Base-by-base conservation (phyloP, 2,888 invertebrate species). In the Idaea straminata region DNA sequence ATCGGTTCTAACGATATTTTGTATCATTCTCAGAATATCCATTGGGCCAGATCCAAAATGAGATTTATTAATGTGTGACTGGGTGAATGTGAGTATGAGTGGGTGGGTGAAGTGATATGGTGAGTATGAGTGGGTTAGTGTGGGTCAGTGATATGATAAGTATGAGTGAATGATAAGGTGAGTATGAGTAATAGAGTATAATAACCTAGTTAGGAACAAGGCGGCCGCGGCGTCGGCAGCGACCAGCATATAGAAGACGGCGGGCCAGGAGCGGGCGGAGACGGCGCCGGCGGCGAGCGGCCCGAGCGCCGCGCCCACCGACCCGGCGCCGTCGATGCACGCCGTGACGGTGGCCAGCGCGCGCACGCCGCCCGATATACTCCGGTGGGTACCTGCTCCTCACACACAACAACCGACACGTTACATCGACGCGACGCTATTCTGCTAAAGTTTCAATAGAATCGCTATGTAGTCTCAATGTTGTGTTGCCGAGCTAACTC, bases 331-430 rank as follows among this genome's bases (percentile, higher is more conserved):
- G 88, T 99, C 99, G 61, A 99, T 99, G 76, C 99, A 98, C 34
- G 99, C 98, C 0, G 99, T 98, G n/a, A 99, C 99, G 0, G 99
- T 99, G 6, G 99, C 98, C 67, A 99, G 87, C 5, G 99, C 99
- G 82, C 96, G 96, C 0, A 97, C 91, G 88, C 97, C 97, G 3
- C 97, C 97, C 63, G 96, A 95, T 64, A 99, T 91, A 69, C 96
- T 96, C 72, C 95, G 94, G 91, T 98, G 98, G 0, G 97, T 97
- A 15, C 99, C 94, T 91, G 76, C 6, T 13, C 36, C 4, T 5
- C 25, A 25, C 4, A 58, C 35, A 63, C 5, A 35, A 57, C 59
- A 4, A 25, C 5, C 6, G 4, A 16, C 35, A n/a, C n/a, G n/a
- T n/a, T n/a, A n/a, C n/a, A n/a, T n/a, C 57, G 15, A 35, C 16